These are phyloP conservation scores for Kryphioiulus occultus DNA, from an alignment of 2,888 invertebrate species.

Conservation along the genomic window DNA sequence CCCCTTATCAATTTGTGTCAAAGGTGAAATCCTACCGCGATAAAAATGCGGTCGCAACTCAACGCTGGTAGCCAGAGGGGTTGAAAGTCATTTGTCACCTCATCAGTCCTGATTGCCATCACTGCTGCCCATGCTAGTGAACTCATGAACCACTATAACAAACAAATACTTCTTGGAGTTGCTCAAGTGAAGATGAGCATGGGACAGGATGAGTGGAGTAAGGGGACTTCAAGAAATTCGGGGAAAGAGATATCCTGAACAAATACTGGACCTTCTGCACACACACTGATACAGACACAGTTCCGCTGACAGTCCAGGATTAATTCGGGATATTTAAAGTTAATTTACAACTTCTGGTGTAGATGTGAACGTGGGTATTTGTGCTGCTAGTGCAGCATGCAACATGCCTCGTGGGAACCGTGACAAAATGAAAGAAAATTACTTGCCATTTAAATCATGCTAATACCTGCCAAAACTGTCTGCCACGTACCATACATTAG, in stretches of 20 bases:
- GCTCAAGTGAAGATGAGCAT: too few species aligned
- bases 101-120: not conserved
- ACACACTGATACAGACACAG: not conserved
- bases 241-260: not conserved
- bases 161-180: too few species aligned
- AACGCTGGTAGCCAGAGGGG: not conserved
- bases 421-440: not conserved
- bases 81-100: not conserved
- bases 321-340: not conserved
- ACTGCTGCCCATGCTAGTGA: not conserved
- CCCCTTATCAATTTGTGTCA: conserved; percentile 5
- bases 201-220: too few species aligned
- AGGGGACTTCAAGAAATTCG: not conserved
- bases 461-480: not conserved
- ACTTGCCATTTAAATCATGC: not conserved
- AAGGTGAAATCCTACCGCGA: not conserved
- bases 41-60: not conserved
- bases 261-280: not conserved
- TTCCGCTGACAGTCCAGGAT: not conserved
- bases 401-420: not conserved
- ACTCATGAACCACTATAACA: not conserved
- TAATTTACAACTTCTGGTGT: not conserved
- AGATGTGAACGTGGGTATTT: not conserved
- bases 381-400: too few species aligned
- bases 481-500: too few species aligned